A percentile compares a stretch with the other conserved stretches of the same genome.
Evolutionary conservation across 1,140 invertebrate genomes (phyloP).

Genomic region (Rhagoletis pomonella): DNA sequence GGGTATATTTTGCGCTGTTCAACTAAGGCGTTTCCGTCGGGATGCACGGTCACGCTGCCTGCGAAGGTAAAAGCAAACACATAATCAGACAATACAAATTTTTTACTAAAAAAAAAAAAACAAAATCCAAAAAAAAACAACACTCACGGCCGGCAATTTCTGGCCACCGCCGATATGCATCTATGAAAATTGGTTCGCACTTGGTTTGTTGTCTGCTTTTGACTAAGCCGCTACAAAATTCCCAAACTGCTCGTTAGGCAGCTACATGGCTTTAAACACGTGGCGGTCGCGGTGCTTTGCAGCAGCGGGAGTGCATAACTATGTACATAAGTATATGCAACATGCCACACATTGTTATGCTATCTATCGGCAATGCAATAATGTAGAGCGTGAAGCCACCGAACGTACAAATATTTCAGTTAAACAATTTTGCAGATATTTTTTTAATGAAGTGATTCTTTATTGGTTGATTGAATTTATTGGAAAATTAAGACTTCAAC

Average conservation of each 20-base stretch:
- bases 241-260: not conserved
- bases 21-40: too few relatives aligned
- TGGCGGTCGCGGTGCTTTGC: too few relatives aligned
- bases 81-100: too few relatives aligned
- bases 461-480: constrained; percentile 52
- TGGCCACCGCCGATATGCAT: constrained; percentile 24
- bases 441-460: constrained; percentile 47
- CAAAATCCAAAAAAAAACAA: too few relatives aligned
- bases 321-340: not conserved
- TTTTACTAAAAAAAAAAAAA: too few relatives aligned
- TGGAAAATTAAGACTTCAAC: not conserved
- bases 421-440: not conserved
- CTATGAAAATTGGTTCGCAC: constrained; percentile 47
- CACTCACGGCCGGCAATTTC: not conserved
- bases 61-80: too few relatives aligned
- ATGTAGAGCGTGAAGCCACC: not conserved
- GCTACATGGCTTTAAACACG: not conserved
- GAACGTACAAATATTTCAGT: not conserved
- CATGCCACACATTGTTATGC: constrained; percentile 23
- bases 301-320: constrained; percentile 41
- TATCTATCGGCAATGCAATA: not conserved
- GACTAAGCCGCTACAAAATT: not conserved
- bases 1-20: too few relatives aligned
- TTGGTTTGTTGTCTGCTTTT: not conserved
- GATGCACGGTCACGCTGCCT: too few relatives aligned